Conservation (phyloP, 2,888 invertebrate genomes). For the Meiosimyza platycephala region DNA sequence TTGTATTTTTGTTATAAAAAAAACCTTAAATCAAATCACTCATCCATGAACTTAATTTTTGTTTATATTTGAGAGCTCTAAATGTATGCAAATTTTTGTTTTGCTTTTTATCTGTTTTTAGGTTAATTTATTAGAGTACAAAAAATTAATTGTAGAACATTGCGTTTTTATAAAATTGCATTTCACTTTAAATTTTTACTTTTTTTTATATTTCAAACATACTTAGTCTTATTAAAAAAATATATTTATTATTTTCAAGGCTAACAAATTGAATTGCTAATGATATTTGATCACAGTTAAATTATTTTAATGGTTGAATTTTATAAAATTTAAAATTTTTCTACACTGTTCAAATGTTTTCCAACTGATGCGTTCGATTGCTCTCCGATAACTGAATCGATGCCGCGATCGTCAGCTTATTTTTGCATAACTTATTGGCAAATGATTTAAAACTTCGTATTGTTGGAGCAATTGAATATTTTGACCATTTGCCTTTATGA, state of each 20-base stretch:
- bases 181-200: neutral
- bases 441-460: neutral
- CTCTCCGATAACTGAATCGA: constrained; percentile 19
- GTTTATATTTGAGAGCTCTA: constrained; percentile 12
- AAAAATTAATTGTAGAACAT: neutral
- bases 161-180: constrained; percentile 12
- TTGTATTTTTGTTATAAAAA: too few species aligned
- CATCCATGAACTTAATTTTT: constrained; percentile 19
- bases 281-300: neutral
- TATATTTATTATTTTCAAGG: neutral
- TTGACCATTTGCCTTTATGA: too few species aligned
- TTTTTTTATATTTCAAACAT: neutral
- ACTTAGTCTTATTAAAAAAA: neutral
- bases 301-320: neutral
- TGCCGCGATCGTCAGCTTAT: neutral
- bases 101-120: neutral
- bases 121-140: neutral
- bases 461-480: too few species aligned
- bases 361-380: constrained; percentile 5
- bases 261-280: neutral
- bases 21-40: neutral
- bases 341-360: too few species aligned
- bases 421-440: constrained; percentile 15
- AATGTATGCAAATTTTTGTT: neutral
- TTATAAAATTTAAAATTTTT: neutral